These are phyloP conservation scores for Dipodomys spectabilis DNA, from an alignment of 2,113 vertebrate species.

Conservation along the genomic window DNA sequence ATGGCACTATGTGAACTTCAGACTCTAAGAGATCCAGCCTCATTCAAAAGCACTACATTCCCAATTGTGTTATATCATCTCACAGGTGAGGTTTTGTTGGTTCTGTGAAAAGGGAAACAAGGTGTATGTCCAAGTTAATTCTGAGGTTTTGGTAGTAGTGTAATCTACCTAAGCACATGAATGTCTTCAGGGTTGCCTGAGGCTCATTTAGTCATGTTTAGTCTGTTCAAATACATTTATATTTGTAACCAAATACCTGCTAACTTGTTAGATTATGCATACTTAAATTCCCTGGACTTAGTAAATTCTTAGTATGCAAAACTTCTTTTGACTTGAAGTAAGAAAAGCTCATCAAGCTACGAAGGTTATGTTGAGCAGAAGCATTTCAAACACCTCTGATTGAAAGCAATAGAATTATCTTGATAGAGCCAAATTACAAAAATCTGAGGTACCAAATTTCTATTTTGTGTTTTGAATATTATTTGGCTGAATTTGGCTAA, in stretches of 20 bases:
- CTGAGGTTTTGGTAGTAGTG: background rate
- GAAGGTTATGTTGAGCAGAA: background rate
- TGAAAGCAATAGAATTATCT: background rate
- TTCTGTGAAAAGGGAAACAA: background rate
- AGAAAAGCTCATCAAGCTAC: background rate
- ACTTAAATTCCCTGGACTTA: background rate
- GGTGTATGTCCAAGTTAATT: background rate
- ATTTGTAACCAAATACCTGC: background rate
- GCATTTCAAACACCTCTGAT: background rate
- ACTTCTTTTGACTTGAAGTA: background rate
- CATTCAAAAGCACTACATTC: background rate
- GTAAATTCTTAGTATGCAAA: background rate
- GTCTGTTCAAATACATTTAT: background rate
- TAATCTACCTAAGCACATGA: background rate
- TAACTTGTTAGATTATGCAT: background rate
- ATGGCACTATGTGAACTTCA: background rate
- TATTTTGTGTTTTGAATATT: background rate
- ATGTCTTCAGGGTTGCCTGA: background rate
- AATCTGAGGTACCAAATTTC: background rate
- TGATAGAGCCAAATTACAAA: background rate
- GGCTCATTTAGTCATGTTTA: background rate
- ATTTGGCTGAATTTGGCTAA: background rate
- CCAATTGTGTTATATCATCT: background rate
- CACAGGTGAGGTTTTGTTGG: background rate
- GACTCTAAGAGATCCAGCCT: background rate